A percentile compares a stretch with the other conserved stretches of the same genome.
phyloP scores from a whole-genome alignment of 2,797 vertebrate genomes.

The Poeciliopsis gracilis region DNA sequence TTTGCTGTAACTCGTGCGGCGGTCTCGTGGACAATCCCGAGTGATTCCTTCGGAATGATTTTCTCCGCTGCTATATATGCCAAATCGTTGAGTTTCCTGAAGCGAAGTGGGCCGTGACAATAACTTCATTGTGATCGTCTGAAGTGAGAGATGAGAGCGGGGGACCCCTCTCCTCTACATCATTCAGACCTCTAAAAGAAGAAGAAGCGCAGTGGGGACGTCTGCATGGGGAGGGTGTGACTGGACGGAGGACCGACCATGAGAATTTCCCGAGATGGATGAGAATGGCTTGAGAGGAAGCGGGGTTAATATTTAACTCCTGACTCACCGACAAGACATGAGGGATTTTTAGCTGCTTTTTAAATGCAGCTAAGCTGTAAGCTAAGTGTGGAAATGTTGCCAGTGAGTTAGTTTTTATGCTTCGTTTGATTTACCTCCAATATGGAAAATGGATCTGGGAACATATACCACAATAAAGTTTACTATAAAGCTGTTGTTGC shows the following conservation, averaged over 20 bases:
- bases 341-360: constrained; percentile 11
- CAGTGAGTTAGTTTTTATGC: background rate
- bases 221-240: constrained; percentile 15
- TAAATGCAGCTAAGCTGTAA: constrained; percentile 3
- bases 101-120: constrained; percentile 47
- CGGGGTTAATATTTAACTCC: constrained; percentile 61
- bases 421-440: background rate
- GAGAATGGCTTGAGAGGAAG: constrained; percentile 50
- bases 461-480: background rate
- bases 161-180: constrained; percentile 39
- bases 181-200: constrained; percentile 42
- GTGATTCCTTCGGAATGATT: background rate
- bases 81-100: constrained; percentile 36
- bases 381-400: background rate
- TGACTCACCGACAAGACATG: constrained; percentile 30
- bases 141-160: constrained; percentile 56
- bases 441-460: background rate
- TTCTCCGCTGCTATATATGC: constrained; percentile 3
- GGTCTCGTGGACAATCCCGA: background rate
- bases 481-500: background rate
- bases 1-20: background rate
- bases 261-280: constrained; percentile 67
- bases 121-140: constrained; percentile 44
- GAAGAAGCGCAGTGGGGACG: constrained; percentile 17
- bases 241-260: constrained; percentile 45